phyloP scores from a whole-genome alignment of 1,140 invertebrate species.

The Neodiprion fabricii region DNA sequence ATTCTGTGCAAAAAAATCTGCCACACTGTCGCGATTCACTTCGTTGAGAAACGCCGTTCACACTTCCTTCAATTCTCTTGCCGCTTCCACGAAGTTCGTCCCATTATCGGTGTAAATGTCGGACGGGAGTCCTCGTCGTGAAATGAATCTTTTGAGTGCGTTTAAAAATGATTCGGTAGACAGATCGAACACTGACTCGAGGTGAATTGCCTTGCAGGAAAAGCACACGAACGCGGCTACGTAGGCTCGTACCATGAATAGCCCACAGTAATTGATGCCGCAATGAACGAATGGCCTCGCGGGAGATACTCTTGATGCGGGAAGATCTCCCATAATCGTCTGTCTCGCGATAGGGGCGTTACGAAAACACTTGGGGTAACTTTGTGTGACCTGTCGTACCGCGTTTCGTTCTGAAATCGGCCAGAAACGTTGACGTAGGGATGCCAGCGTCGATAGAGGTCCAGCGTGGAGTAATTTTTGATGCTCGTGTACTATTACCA shows the following conservation, averaged over 20 bases:
- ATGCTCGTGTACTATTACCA: constrained; percentile 38
- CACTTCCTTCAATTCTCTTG: constrained; percentile 30
- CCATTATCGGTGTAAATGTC: constrained; percentile 46
- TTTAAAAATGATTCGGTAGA: constrained; percentile 37
- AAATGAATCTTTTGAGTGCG: constrained; percentile 38
- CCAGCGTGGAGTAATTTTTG: constrained; percentile 30
- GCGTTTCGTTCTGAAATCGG: constrained; percentile 24
- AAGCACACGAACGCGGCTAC: constrained; percentile 33
- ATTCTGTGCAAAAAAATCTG: not conserved
- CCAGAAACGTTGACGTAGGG: constrained; percentile 29
- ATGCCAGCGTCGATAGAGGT: constrained; percentile 24
- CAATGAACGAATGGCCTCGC: constrained; percentile 20
- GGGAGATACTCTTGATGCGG: constrained; percentile 20
- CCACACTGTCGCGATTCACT: not conserved
- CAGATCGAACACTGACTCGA: constrained; percentile 42
- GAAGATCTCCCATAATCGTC: constrained; percentile 37
- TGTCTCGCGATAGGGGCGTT: not conserved
- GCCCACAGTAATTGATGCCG: constrained; percentile 30
- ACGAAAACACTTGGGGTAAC: constrained; percentile 30
- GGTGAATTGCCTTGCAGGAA: constrained; percentile 40
- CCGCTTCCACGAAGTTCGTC: constrained; percentile 48
- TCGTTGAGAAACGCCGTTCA: constrained; percentile 9
- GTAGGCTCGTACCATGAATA: constrained; percentile 11
- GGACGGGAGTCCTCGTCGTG: constrained; percentile 31
- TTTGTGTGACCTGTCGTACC: constrained; percentile 25